Conservation (phyloP, 2,113 vertebrate genomes). For the Macheiramphus alcinus region DNA sequence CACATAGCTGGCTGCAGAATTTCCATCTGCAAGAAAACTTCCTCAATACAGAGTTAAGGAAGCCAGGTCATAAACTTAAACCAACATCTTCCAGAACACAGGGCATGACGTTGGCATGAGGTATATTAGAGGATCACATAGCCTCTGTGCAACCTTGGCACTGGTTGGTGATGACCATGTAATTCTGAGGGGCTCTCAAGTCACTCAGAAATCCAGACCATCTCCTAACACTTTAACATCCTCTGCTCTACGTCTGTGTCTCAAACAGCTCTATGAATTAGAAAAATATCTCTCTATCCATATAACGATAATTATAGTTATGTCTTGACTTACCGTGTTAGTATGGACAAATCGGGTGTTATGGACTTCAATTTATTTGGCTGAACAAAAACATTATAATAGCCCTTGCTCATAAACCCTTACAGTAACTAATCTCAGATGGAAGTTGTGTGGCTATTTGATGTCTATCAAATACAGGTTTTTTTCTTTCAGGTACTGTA, state of each 20-base stretch:
- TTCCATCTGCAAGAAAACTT: not conserved
- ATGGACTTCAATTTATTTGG: not conserved
- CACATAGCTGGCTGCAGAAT: not conserved
- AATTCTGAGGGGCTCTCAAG: not conserved
- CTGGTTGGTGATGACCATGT: not conserved
- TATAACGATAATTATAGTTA: not conserved
- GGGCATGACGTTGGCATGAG: not conserved
- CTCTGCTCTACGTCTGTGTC: not conserved
- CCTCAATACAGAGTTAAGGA: not conserved
- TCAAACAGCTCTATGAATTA: not conserved
- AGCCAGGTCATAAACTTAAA: not conserved
- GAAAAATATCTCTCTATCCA: not conserved
- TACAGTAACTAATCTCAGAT: not conserved
- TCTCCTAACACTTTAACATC: not conserved
- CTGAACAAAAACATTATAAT: not conserved
- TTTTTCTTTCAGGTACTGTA: not conserved
- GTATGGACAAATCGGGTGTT: not conserved
- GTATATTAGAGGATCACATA: not conserved
- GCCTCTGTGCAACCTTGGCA: not conserved
- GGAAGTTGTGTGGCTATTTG: not conserved
- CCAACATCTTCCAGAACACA: not conserved
- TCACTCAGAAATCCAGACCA: not conserved
- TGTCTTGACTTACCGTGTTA: not conserved
- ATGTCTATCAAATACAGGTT: not conserved
- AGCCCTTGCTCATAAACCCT: not conserved